These are phyloP conservation scores for Eudasyphora cyanicolor DNA, from an alignment of 2,888 invertebrate species.

Conservation along the genomic window DNA sequence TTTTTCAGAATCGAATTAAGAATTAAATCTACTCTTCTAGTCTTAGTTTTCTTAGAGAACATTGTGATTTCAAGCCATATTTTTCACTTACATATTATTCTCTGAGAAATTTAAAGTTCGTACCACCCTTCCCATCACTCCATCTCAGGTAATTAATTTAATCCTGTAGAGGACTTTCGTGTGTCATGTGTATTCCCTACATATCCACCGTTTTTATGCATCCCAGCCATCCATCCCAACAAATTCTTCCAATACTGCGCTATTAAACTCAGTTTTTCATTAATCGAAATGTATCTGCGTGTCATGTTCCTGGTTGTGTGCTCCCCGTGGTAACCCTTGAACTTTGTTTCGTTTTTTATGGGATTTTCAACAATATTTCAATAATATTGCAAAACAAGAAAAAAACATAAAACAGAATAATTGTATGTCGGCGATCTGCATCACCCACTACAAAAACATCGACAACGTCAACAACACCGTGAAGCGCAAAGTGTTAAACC, in stretches of 20 bases:
- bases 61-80: too few relatives aligned
- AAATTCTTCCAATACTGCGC: background rate
- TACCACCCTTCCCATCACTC: too few relatives aligned
- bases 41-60: too few relatives aligned
- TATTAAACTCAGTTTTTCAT: constrained; percentile 4
- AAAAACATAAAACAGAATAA: too few relatives aligned
- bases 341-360: constrained; percentile 54
- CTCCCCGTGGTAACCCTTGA: constrained; percentile 60
- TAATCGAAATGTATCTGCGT: background rate
- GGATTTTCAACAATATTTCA: constrained; percentile 5
- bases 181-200: too few relatives aligned
- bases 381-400: constrained; percentile 8
- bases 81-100: too few relatives aligned
- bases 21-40: too few relatives aligned
- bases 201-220: background rate
- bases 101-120: too few relatives aligned
- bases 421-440: constrained; percentile 15
- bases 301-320: background rate
- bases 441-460: too few relatives aligned
- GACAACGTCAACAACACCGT: background rate
- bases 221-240: background rate
- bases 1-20: too few relatives aligned
- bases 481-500: background rate
- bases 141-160: too few relatives aligned
- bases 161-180: background rate